Percentiles rank a stretch among this genome's conserved stretches.
Evolutionary conservation across 2,797 vertebrate genomes (phyloP).

Genomic region (Protonibea diacanthus): DNA sequence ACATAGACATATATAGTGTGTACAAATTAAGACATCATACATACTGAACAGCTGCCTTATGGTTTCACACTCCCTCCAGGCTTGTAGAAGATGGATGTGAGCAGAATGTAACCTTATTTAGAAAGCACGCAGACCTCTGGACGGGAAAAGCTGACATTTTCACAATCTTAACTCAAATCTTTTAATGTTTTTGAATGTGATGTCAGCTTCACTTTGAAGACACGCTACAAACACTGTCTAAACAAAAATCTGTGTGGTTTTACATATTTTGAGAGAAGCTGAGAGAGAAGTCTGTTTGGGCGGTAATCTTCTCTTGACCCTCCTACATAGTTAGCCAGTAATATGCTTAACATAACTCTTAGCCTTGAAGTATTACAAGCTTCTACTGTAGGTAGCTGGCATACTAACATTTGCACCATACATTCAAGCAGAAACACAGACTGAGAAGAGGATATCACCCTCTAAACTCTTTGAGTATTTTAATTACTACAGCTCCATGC

Average conservation of each 20-base stretch:
- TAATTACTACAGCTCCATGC: no score
- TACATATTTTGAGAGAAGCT: constrained; percentile 37
- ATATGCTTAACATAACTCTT: no score
- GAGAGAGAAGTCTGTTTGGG: constrained; percentile 15
- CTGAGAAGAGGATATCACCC: no score
- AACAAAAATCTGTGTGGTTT: constrained; percentile 29
- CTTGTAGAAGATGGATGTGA: constrained; percentile 57
- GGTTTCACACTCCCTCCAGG: constrained; percentile 48
- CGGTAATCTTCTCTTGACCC: constrained; percentile 17
- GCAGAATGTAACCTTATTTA: constrained; percentile 55
- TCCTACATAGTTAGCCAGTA: no score
- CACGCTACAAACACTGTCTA: constrained; percentile 17
- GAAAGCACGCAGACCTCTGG: constrained; percentile 38
- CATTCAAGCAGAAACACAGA: no score
- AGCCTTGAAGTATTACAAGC: no score
- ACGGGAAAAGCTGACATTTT: constrained; percentile 42
- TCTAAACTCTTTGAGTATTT: no score
- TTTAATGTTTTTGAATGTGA: constrained; percentile 34
- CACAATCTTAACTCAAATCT: constrained; percentile 27
- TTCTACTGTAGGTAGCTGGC: no score
- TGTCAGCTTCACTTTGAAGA: constrained; percentile 29
- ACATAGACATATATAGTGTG: background rate
- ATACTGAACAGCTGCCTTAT: constrained; percentile 58
- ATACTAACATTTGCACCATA: no score
- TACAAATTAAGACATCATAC: constrained; percentile 35